Percentiles rank a stretch among this genome's conserved stretches.
Conservation (phyloP, 2,797 vertebrate species). For the Moxostoma hubbsi region DNA sequence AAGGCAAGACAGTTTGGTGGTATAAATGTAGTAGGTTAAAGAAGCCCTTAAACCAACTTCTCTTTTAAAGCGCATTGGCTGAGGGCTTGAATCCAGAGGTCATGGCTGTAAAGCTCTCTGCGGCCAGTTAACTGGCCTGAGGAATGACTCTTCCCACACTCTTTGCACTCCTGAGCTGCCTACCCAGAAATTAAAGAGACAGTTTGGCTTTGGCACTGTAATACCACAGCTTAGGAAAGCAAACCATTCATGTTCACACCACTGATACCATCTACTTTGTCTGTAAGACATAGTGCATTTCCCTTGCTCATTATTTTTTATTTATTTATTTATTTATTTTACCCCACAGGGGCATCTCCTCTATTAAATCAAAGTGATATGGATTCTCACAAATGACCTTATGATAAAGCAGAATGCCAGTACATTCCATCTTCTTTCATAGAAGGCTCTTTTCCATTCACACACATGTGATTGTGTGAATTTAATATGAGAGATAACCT, state of each 20-base stretch:
- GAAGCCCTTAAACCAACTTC: slow-evolving; percentile 62
- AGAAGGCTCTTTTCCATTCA: slow-evolving; percentile 46
- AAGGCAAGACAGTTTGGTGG: slow-evolving; percentile 18
- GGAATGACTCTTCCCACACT: slow-evolving; percentile 75
- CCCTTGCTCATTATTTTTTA: slow-evolving; percentile 6
- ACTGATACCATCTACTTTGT: not conserved
- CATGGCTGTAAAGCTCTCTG: slow-evolving; percentile 68
- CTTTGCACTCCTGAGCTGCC: slow-evolving; percentile 60
- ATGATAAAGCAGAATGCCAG: slow-evolving; percentile 31
- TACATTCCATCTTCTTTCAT: slow-evolving; percentile 13
- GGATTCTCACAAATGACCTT: slow-evolving; percentile 32
- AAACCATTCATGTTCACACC: slow-evolving; percentile 18
- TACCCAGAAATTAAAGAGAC: slow-evolving; percentile 50
- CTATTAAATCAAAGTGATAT: slow-evolving; percentile 36
- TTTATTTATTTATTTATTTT: not conserved
- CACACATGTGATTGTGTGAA: slow-evolving; percentile 25
- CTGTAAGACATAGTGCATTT: slow-evolving; percentile 15
- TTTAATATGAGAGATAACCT: slow-evolving; percentile 32
- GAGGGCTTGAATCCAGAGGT: slow-evolving; percentile 70
- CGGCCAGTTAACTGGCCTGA: slow-evolving; percentile 70
- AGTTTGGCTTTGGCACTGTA: slow-evolving; percentile 17
- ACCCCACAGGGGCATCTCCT: not conserved
- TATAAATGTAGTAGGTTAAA: slow-evolving; percentile 63
- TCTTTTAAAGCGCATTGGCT: slow-evolving; percentile 71
- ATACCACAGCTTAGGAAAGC: slow-evolving; percentile 15